Percentiles rank a stretch among this genome's conserved stretches.
Conservation (phyloP, 1,140 invertebrate genomes). For the Tetragnatha versicolor region DNA sequence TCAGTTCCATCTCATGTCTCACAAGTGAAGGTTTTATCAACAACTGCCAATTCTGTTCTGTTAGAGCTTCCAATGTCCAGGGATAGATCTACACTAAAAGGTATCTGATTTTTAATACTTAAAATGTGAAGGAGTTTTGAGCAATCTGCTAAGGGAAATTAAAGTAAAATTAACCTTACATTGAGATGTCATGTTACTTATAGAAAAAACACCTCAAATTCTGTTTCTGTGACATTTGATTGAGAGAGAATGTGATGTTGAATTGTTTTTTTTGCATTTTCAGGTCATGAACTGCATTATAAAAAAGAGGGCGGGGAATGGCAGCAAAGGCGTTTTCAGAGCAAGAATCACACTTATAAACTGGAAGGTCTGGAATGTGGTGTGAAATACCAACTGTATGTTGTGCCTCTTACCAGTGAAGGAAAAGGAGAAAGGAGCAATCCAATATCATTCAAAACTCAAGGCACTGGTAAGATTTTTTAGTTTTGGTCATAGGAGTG, state of each 20-base stretch:
- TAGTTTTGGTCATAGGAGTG: too few relatives aligned
- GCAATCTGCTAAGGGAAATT: neutral
- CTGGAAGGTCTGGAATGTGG: constrained; percentile 87
- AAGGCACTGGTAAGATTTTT: constrained; percentile 51
- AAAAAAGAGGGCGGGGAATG: constrained; percentile 92
- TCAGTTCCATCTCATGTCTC: constrained; percentile 85
- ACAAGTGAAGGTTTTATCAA: constrained; percentile 78
- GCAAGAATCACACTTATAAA: constrained; percentile 77
- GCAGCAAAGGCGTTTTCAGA: constrained; percentile 67
- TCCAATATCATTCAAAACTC: constrained; percentile 55
- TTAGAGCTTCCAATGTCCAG: constrained; percentile 70
- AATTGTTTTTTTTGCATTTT: too few relatives aligned
- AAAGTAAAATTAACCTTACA: neutral
- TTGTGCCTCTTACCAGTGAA: constrained; percentile 61
- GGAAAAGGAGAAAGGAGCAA: constrained; percentile 53
- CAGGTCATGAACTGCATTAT: constrained; percentile 83
- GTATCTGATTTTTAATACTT: too few relatives aligned
- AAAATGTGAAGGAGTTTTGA: too few relatives aligned
- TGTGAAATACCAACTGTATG: constrained; percentile 89
- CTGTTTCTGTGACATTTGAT: too few relatives aligned
- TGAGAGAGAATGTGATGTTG: too few relatives aligned
- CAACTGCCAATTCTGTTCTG: constrained; percentile 82
- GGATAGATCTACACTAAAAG: constrained; percentile 32
- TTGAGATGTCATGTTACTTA: neutral
- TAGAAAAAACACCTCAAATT: neutral